A percentile compares a stretch with the other conserved stretches of the same genome.
phyloP scores from a whole-genome alignment of 2,888 invertebrate species.

The Uropetala carovei region DNA sequence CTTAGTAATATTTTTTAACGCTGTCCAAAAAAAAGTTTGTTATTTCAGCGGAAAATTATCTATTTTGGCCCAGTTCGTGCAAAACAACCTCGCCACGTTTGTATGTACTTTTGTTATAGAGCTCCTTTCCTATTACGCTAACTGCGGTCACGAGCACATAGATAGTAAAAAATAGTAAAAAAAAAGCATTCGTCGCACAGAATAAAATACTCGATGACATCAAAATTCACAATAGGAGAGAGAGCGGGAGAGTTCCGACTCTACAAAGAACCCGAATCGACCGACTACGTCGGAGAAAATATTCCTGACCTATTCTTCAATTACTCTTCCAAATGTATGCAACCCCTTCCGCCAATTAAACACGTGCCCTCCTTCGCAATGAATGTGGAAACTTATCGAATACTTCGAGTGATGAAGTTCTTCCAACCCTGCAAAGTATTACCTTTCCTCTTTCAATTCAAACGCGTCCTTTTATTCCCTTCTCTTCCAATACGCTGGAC shows the following conservation, averaged over 20 bases:
- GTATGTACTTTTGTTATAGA: too few relatives aligned
- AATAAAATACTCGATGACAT: background rate
- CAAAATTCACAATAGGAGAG: background rate
- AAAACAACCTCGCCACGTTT: too few relatives aligned
- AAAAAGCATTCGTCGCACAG: too few relatives aligned
- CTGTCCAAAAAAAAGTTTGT: too few relatives aligned
- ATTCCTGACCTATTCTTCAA: background rate
- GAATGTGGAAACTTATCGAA: conserved; percentile 5
- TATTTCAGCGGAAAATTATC: too few relatives aligned
- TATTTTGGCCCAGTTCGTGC: too few relatives aligned
- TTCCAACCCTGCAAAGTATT: background rate
- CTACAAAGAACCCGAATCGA: background rate
- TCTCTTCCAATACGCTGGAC: too few relatives aligned
- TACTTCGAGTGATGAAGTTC: conserved; percentile 10
- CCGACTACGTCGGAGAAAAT: background rate
- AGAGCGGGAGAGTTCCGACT: background rate
- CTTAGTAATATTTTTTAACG: too few relatives aligned
- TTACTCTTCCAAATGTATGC: background rate
- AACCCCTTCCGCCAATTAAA: background rate
- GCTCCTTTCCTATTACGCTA: too few relatives aligned
- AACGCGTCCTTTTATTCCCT: too few relatives aligned
- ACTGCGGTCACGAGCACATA: too few relatives aligned
- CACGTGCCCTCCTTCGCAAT: background rate
- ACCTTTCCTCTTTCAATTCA: background rate
- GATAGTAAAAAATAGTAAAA: too few relatives aligned